Percentiles rank a stretch among this genome's conserved stretches.
These are phyloP conservation scores for Ethmia dodecea DNA, from an alignment of 2,888 invertebrate species.

Conservation along the genomic window DNA sequence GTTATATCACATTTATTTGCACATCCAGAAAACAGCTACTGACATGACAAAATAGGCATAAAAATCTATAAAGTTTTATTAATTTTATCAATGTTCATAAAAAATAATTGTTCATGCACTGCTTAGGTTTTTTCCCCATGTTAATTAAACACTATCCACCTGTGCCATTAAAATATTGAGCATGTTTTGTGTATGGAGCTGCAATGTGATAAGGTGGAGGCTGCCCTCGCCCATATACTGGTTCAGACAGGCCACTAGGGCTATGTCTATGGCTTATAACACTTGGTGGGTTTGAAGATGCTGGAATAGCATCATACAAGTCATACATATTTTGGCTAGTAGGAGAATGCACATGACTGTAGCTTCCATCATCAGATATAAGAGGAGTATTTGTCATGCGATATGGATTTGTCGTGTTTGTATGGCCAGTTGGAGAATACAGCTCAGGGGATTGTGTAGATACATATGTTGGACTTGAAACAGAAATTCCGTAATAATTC, in stretches of 20 bases:
- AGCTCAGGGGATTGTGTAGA: conserved; percentile 66
- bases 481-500: conserved; percentile 53
- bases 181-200: conserved; percentile 89
- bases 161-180: conserved; percentile 79
- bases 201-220: conserved; percentile 93
- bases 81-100: conserved; percentile 17
- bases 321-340: conserved; percentile 69
- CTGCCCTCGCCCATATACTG: conserved; percentile 60
- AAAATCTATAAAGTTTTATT: too few species aligned
- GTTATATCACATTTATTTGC: conserved; percentile 74
- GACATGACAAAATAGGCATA: conserved; percentile 13
- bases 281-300: conserved; percentile 58
- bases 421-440: conserved; percentile 70
- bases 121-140: background rate
- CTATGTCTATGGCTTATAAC: conserved; percentile 59
- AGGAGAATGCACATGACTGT: conserved; percentile 62
- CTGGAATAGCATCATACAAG: conserved; percentile 64
- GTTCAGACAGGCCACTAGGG: conserved; percentile 49
- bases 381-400: conserved; percentile 70
- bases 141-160: conserved; percentile 53
- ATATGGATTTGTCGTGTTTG: conserved; percentile 69
- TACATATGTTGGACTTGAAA: conserved; percentile 64
- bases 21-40: conserved; percentile 52
- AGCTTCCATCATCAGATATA: conserved; percentile 69
- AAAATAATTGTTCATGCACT: conserved; percentile 24